Conservation (phyloP, 2,113 vertebrate species). For the Upupa epops region DNA sequence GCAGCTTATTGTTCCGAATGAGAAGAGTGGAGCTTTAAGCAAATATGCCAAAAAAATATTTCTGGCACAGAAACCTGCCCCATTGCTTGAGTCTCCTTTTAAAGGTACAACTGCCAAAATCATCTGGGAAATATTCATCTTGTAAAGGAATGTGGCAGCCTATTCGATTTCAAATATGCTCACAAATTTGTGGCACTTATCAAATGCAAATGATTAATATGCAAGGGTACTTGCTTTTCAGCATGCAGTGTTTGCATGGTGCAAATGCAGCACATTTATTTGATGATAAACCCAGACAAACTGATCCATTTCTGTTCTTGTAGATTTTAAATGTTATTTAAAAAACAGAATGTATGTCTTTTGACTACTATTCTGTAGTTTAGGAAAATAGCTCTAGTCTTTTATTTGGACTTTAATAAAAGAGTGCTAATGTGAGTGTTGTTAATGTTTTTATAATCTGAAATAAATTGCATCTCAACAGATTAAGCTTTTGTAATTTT, state of each 20-base stretch:
- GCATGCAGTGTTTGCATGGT: slow-evolving; percentile 10
- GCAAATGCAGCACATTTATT: background rate
- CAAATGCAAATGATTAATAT: slow-evolving; percentile 51
- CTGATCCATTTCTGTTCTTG: slow-evolving; percentile 14
- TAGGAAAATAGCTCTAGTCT: slow-evolving; percentile 26
- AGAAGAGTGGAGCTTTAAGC: slow-evolving; percentile 92
- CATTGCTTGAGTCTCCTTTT: slow-evolving; percentile 92
- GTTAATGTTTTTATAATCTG: background rate
- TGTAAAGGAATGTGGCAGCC: slow-evolving; percentile 36
- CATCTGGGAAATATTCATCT: slow-evolving; percentile 39
- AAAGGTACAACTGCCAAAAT: slow-evolving; percentile 85
- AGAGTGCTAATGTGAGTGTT: slow-evolving; percentile 31
- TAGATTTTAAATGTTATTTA: slow-evolving; percentile 19
- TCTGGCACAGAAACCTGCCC: slow-evolving; percentile 93
- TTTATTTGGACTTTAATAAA: slow-evolving; percentile 3
- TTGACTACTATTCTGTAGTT: background rate
- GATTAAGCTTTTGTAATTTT: slow-evolving; percentile 30
- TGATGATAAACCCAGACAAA: slow-evolving; percentile 32
- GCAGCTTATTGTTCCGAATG: slow-evolving; percentile 96
- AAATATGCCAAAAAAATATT: slow-evolving; percentile 97
- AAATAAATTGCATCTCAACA: slow-evolving; percentile 10
- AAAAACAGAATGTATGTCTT: slow-evolving; percentile 23
- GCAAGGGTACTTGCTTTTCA: background rate
- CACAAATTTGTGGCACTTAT: slow-evolving; percentile 49
- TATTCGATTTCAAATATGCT: slow-evolving; percentile 31